Conservation (phyloP, 2,797 vertebrate species). For the Danio kyathit region DNA sequence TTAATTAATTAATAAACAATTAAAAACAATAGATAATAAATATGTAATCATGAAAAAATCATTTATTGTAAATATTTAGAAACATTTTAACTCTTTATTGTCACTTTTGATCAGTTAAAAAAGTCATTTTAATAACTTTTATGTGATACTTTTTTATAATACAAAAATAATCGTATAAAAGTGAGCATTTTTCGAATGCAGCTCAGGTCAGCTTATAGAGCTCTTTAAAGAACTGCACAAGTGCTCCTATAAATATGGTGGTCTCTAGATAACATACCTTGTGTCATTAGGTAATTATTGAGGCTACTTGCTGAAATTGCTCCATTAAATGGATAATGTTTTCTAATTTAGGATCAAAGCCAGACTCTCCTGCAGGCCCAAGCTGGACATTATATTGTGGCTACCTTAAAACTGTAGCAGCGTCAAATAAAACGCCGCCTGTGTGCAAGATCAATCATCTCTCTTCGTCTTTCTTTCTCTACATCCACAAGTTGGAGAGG, state of each 20-base stretch:
- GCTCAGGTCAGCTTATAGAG: slow-evolving; percentile 28
- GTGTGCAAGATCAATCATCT: slow-evolving; percentile 62
- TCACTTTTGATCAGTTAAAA: too few relatives aligned
- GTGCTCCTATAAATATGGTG: slow-evolving; percentile 55
- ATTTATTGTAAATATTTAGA: too few relatives aligned
- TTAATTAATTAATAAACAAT: too few relatives aligned
- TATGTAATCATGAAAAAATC: too few relatives aligned
- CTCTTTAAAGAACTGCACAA: slow-evolving; percentile 39
- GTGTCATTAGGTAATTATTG: slow-evolving; percentile 66
- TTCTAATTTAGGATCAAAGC: slow-evolving; percentile 68
- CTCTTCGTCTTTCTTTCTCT: slow-evolving; percentile 8
- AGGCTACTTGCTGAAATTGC: slow-evolving; percentile 68
- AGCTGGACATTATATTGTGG: slow-evolving; percentile 64
- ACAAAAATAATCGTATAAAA: too few relatives aligned
- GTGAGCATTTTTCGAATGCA: neutral
- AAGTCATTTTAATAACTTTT: too few relatives aligned
- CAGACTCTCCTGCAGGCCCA: slow-evolving; percentile 56
- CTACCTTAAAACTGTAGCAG: slow-evolving; percentile 63
- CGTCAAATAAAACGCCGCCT: slow-evolving; percentile 64
- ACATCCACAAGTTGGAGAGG: slow-evolving; percentile 16
- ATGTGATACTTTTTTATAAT: too few relatives aligned
- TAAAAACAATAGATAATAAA: too few relatives aligned
- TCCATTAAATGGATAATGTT: slow-evolving; percentile 71
- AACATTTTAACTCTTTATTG: too few relatives aligned
- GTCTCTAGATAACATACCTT: slow-evolving; percentile 59